Percentiles rank a stretch among this genome's conserved stretches.
Conservation (phyloP, 2,113 vertebrate genomes). For the Pseudopipra pipra region DNA sequence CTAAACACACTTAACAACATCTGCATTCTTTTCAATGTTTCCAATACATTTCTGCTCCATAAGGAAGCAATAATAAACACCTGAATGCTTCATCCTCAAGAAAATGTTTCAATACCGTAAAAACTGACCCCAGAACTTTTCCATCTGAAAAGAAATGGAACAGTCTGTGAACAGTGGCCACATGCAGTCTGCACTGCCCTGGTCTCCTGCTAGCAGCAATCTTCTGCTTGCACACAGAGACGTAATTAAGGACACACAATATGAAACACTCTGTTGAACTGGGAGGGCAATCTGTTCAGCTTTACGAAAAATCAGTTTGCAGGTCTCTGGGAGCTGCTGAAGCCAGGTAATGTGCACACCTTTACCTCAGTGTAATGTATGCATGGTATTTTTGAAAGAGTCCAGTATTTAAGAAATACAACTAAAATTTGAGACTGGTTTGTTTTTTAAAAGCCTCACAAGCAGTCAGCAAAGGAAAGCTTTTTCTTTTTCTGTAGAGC, state of each 20-base stretch:
- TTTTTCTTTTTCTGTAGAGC: not conserved
- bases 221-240: not conserved
- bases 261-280: not conserved
- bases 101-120: not conserved
- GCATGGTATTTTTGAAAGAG: not conserved
- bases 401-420: not conserved
- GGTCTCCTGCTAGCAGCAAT: not conserved
- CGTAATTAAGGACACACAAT: not conserved
- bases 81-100: not conserved
- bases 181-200: not conserved
- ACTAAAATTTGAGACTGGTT: not conserved
- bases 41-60: not conserved
- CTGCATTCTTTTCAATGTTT: not conserved
- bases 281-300: constrained; percentile 19
- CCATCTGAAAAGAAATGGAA: not conserved
- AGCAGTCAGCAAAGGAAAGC: not conserved
- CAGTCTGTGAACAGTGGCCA: not conserved
- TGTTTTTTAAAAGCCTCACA: not conserved
- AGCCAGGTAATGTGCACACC: not conserved
- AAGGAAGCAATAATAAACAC: not conserved
- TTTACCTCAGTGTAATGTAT: not conserved
- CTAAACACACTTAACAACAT: not conserved
- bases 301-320: not conserved
- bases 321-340: not conserved
- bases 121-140: not conserved